Percentiles rank a stretch among this genome's conserved stretches.
These are phyloP conservation scores for Tichodroma muraria DNA, from an alignment of 2,113 vertebrate species.

Conservation along the genomic window DNA sequence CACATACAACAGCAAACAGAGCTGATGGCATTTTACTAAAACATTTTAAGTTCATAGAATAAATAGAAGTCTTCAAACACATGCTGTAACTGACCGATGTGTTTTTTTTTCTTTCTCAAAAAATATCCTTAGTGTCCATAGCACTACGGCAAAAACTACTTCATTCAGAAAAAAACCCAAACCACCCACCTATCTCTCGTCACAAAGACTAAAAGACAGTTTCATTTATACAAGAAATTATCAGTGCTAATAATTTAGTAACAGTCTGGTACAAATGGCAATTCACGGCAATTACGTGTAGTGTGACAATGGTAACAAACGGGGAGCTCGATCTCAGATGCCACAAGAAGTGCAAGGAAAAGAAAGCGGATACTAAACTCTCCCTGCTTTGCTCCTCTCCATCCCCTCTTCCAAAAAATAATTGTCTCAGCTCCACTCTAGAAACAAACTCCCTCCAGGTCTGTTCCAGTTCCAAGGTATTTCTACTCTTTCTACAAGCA, in stretches of 20 bases:
- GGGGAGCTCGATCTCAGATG: neutral
- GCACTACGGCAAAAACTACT: neutral
- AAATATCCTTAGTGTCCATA: slow-evolving; percentile 20
- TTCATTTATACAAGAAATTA: slow-evolving; percentile 28
- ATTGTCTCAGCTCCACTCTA: neutral
- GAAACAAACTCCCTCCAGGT: neutral
- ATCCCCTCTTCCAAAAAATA: neutral
- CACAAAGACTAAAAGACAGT: neutral
- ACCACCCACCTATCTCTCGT: neutral
- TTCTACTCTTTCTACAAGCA: neutral
- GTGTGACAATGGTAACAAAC: neutral
- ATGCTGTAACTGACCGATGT: slow-evolving; percentile 50
- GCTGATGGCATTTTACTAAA: slow-evolving; percentile 39
- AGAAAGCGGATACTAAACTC: neutral
- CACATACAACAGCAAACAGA: slow-evolving; percentile 57
- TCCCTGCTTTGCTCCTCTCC: neutral
- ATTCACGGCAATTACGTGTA: neutral
- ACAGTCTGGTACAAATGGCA: slow-evolving; percentile 35
- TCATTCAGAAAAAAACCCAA: neutral
- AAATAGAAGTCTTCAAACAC: slow-evolving; percentile 69
- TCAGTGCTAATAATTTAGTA: slow-evolving; percentile 63
- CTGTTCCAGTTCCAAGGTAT: neutral
- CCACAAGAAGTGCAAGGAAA: neutral
- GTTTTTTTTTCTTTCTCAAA: slow-evolving; percentile 17
- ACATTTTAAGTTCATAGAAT: slow-evolving; percentile 58